Conservation (phyloP, 2,797 vertebrate genomes). For the Micrastur ruficollis region DNA sequence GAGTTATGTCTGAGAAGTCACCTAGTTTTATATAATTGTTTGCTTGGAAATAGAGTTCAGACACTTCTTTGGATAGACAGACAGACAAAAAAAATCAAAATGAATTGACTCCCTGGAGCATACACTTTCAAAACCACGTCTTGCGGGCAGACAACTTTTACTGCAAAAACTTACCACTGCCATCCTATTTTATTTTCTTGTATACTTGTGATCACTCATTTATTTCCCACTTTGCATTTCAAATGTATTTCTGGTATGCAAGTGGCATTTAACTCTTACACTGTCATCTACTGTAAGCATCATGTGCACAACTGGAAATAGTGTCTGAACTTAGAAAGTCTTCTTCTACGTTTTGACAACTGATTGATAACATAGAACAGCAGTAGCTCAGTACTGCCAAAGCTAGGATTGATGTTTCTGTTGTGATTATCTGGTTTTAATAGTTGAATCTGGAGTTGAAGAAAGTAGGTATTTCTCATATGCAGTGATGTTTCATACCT, state of each 20-base stretch:
- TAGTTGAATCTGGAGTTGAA: background rate
- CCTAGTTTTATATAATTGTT: background rate
- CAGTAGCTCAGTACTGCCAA: background rate
- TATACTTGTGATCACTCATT: background rate
- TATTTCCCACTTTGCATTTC: background rate
- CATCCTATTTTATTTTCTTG: background rate
- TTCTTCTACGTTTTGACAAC: background rate
- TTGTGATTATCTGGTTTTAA: background rate
- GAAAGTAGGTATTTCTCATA: background rate
- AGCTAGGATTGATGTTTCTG: background rate
- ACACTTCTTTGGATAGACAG: background rate
- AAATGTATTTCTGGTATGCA: background rate
- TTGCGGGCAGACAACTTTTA: background rate
- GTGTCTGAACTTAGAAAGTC: background rate
- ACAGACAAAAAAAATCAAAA: background rate
- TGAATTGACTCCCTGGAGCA: background rate
- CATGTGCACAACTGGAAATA: background rate
- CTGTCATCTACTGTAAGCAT: background rate
- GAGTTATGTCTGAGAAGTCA: background rate
- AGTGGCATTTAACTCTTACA: background rate
- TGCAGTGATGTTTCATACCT: background rate
- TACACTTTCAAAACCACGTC: fast-evolving
- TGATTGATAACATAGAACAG: background rate
- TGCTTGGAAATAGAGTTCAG: background rate
- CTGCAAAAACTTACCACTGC: background rate